Base-by-base conservation (phyloP, 92 coral and sea anemone species). In the Heliopora coerulea region DNA sequence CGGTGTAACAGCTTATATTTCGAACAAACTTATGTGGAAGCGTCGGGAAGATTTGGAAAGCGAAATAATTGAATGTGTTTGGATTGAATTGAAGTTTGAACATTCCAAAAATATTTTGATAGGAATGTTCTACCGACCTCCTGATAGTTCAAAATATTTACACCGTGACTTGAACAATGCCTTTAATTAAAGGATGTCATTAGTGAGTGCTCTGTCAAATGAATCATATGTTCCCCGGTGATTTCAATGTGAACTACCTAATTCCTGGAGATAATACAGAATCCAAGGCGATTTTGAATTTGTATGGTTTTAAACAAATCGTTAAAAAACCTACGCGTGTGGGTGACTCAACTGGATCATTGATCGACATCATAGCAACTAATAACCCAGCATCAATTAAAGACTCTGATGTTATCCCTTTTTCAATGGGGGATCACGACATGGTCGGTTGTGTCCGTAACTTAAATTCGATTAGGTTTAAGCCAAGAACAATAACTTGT, bases 51-150 rank as follows among this genome's bases (percentile, higher is more conserved):
- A 74, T 14, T 24, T 74, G 48, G 79, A 73, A 57, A 32, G 34
- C 35, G 31, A 37, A 8, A 0, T 6, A 11, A 31, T 73, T 57
- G 79, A 73, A 73, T 44, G 66, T 39, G 56, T 73, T 10, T 73
- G 79, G 79, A 30, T 34, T 10, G 79, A 73, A 34, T n/a, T 73
- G 31, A 33, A n/a, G 27, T 50, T 10, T 28, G 30, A 27, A 21
- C 49, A 56, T 6, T 23, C 52, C 32, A 58, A 39, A 21, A n/a
- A 34, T 18, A 21, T 58, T 73, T 52, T 68, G 54, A 37, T 73
- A 17, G 66, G 65, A 6, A 57, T 63, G 32, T 54, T 73, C 3
- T 73, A 73, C 33, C 66, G 79, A 26, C 79, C 79, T n/a, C 79
- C 79, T 30, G 79, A 56, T 39, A 40, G 79, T 39, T 73, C 79